phyloP scores from a whole-genome alignment of 2,888 invertebrate genomes.

The Drosophila mimica region DNA sequence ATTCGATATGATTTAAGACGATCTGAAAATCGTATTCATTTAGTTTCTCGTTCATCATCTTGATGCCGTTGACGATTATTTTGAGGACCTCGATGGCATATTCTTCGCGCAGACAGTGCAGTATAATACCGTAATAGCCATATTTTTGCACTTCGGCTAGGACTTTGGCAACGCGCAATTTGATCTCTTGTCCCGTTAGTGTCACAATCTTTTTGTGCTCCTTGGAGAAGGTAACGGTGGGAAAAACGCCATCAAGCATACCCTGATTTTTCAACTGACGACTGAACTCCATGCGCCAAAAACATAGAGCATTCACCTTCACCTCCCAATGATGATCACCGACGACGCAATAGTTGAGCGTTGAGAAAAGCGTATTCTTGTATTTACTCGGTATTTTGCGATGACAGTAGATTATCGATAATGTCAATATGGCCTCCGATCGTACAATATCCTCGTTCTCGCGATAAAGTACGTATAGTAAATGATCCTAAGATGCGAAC shows the following conservation, averaged over 20 bases:
- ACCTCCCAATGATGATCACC: conserved; percentile 94
- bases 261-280: conserved; percentile 90
- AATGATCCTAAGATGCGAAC: conserved; percentile 85
- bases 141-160: conserved; percentile 89
- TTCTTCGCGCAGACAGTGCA: conserved; percentile 89
- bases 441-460: conserved; percentile 92
- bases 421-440: conserved; percentile 89
- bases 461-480: conserved; percentile 87
- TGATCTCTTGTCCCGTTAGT: conserved; percentile 88
- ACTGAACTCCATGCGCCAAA: conserved; percentile 90
- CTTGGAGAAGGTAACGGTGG: conserved; percentile 91
- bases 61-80: conserved; percentile 86
- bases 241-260: conserved; percentile 93
- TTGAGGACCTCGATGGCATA: conserved; percentile 90
- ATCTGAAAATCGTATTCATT: conserved; percentile 86
- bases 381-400: conserved; percentile 87
- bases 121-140: conserved; percentile 90
- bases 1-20: conserved; percentile 58
- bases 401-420: conserved; percentile 89
- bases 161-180: conserved; percentile 87
- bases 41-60: conserved; percentile 85
- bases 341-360: conserved; percentile 89
- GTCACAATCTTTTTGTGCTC: conserved; percentile 92
- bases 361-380: conserved; percentile 87
- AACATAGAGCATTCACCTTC: conserved; percentile 89